These are phyloP conservation scores for Stegastes partitus DNA, from an alignment of 2,113 vertebrate species.

Conservation along the genomic window DNA sequence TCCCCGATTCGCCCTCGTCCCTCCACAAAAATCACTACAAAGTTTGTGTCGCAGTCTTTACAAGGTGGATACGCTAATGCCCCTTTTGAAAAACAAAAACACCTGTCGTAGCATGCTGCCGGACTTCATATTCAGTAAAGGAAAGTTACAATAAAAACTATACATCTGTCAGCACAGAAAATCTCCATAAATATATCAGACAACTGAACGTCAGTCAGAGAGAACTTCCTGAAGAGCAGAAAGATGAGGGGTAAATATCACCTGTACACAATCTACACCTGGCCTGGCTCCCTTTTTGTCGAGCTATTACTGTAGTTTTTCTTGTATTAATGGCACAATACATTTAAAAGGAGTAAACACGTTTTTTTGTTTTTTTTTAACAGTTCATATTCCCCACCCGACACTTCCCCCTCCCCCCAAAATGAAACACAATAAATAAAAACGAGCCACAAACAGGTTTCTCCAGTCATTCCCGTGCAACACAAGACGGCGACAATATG, in stretches of 20 bases:
- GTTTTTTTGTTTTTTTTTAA: no score
- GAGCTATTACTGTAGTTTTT: slow-evolving; percentile 52
- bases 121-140: slow-evolving; percentile 73
- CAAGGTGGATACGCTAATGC: slow-evolving; percentile 71
- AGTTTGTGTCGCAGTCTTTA: slow-evolving; percentile 46
- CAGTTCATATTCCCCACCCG: slow-evolving; percentile 21
- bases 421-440: slow-evolving; percentile 72
- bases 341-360: slow-evolving; percentile 70
- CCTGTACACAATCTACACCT: slow-evolving; percentile 70
- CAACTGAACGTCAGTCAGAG: slow-evolving; percentile 87
- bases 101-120: slow-evolving; percentile 68
- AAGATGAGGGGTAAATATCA: slow-evolving; percentile 72
- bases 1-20: slow-evolving; percentile 25
- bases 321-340: slow-evolving; percentile 73
- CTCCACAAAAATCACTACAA: slow-evolving; percentile 34
- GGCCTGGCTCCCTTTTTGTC: slow-evolving; percentile 40
- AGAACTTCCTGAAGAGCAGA: slow-evolving; percentile 80
- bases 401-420: slow-evolving; percentile 18
- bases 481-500: slow-evolving; percentile 36
- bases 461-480: slow-evolving; percentile 47
- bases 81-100: slow-evolving; percentile 68
- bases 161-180: slow-evolving; percentile 82
- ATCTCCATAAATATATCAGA: slow-evolving; percentile 81
- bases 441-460: slow-evolving; percentile 38
- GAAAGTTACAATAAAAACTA: slow-evolving; percentile 75